Percentiles rank a stretch among this genome's conserved stretches.
These are phyloP conservation scores for Zoroaster sp. DNA, from an alignment of 53 echinoderm and acorn worm genomes.

Conservation along the genomic window DNA sequence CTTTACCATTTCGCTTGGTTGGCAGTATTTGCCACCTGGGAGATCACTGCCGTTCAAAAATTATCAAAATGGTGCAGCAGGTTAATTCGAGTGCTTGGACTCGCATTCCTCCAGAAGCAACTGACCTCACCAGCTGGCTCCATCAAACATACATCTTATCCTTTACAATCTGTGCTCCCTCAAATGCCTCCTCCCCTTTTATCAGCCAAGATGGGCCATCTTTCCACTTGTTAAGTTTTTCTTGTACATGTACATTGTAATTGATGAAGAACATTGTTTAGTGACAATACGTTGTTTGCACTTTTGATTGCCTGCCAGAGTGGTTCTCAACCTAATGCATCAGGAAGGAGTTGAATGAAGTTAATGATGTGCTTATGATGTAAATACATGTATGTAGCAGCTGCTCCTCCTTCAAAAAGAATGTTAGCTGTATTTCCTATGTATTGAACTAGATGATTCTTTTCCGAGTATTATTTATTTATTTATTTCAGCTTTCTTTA, in stretches of 20 bases:
- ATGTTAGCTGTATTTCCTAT: no score
- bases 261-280: not conserved
- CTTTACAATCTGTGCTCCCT: not conserved
- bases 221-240: not conserved
- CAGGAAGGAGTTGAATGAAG: no score
- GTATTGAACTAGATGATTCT: no score
- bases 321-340: no score
- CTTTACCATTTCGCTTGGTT: not conserved
- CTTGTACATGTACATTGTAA: no score
- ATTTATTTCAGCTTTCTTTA: no score
- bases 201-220: not conserved
- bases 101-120: not conserved
- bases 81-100: not conserved
- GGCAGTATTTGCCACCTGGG: constrained; percentile 61
- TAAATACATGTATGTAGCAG: no score
- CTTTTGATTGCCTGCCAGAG: no score
- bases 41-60: constrained; percentile 58
- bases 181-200: not conserved
- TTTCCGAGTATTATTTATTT: no score
- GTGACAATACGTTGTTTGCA: not conserved
- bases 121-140: not conserved
- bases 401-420: no score
- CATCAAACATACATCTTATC: not conserved
- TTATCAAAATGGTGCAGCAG: constrained; percentile 23
- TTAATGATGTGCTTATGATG: no score